These are phyloP conservation scores for Zelostemma sp. DNA, from an alignment of 1,140 invertebrate genomes.

Conservation along the genomic window DNA sequence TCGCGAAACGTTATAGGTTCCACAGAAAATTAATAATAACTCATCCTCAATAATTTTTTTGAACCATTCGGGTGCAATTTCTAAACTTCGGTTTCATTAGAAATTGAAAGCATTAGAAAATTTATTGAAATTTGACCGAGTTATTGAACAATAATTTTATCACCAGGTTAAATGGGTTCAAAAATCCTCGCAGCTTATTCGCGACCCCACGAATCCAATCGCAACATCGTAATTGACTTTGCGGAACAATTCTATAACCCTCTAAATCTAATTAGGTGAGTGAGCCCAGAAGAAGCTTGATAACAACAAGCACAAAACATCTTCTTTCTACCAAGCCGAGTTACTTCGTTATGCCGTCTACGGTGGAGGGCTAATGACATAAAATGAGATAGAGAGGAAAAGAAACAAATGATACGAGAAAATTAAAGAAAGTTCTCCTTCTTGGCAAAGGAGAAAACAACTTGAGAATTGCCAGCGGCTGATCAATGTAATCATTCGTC, in stretches of 20 bases:
- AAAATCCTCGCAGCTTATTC: constrained; percentile 4
- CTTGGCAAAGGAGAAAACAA: constrained; percentile 27
- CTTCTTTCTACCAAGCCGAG: constrained; percentile 48
- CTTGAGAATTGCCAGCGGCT: constrained; percentile 59
- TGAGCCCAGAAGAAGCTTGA: constrained; percentile 50
- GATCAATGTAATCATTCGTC: constrained; percentile 63
- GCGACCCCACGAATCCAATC: constrained; percentile 22
- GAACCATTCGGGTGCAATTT: too few relatives aligned
- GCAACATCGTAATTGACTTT: constrained; percentile 64
- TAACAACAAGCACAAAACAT: constrained; percentile 65
- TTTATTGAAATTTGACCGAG: too few relatives aligned
- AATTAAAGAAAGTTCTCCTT: constrained; percentile 23
- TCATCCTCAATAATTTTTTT: too few relatives aligned
- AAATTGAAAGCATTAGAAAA: too few relatives aligned
- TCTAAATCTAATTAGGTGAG: constrained; percentile 64
- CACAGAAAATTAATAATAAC: too few relatives aligned
- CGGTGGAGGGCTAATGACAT: constrained; percentile 7
- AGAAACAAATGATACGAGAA: constrained; percentile 20
- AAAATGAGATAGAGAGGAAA: not conserved
- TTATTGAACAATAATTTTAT: too few relatives aligned
- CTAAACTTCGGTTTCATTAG: too few relatives aligned
- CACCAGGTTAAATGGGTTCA: not conserved
- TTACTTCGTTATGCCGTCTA: constrained; percentile 54
- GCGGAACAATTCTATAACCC: constrained; percentile 68
- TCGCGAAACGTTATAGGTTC: too few relatives aligned